Conservation (phyloP, 2,888 invertebrate genomes). For the Arge pagana region DNA sequence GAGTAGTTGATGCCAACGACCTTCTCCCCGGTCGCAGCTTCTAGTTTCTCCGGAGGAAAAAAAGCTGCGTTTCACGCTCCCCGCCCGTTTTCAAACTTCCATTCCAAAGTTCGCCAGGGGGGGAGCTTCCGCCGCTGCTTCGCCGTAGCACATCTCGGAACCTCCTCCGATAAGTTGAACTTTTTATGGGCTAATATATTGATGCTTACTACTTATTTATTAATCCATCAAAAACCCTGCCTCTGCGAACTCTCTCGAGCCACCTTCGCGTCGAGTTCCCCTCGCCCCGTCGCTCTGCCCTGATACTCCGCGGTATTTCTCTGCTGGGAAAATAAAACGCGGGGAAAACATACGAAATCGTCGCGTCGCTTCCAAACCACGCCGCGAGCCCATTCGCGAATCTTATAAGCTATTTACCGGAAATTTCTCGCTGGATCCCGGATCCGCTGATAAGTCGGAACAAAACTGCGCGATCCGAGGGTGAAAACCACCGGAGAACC, state of each 20-base stretch:
- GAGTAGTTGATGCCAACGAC: constrained; percentile 10
- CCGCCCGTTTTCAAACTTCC: background rate
- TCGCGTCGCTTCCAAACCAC: too few relatives aligned
- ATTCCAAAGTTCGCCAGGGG: background rate
- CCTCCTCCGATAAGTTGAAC: constrained; percentile 17
- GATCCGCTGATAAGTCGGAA: too few relatives aligned
- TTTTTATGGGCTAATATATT: constrained; percentile 21
- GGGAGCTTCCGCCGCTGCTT: constrained; percentile 8
- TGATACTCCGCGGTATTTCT: background rate
- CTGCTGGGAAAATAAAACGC: background rate
- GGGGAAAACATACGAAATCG: too few relatives aligned
- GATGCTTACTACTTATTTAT: constrained; percentile 21
- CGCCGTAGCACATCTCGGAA: constrained; percentile 13
- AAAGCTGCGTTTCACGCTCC: background rate
- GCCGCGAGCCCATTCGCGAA: too few relatives aligned
- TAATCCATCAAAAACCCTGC: constrained; percentile 7
- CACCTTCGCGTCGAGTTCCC: too few relatives aligned
- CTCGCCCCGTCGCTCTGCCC: background rate
- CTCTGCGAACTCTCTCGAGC: background rate
- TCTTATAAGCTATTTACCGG: too few relatives aligned
- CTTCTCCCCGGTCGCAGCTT: constrained; percentile 14
- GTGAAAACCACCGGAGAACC: too few relatives aligned
- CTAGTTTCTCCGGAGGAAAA: background rate
- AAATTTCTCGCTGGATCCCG: too few relatives aligned
- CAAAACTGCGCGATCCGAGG: too few relatives aligned